phyloP scores from a whole-genome alignment of 2,113 vertebrate species.

The Lasiurus cinereus region DNA sequence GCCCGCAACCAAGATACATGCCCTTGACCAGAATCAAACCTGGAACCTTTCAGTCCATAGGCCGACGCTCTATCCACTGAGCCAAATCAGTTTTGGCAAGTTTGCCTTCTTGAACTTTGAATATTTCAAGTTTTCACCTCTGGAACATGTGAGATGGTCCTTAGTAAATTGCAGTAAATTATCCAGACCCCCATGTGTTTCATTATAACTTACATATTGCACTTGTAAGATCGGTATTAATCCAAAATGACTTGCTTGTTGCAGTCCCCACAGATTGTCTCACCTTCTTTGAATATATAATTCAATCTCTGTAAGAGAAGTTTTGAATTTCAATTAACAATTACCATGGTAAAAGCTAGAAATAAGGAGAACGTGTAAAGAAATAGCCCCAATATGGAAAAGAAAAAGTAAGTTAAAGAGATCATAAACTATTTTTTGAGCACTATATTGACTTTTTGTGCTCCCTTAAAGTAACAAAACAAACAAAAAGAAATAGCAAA shows the following conservation, averaged over 20 bases:
- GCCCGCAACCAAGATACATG: too few species aligned
- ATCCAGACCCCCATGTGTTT: neutral
- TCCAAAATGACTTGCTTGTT: constrained; percentile 12
- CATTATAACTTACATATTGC: constrained; percentile 23
- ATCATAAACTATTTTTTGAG: neutral
- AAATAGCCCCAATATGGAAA: neutral
- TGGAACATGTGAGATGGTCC: neutral
- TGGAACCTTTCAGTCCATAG: too few species aligned
- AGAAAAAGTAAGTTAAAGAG: neutral
- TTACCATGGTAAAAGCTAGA: neutral
- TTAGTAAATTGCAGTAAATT: constrained; percentile 23
- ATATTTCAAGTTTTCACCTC: constrained; percentile 16
- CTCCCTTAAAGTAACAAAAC: neutral
- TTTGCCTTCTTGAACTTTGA: constrained; percentile 13
- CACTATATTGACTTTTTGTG: neutral
- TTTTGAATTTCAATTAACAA: constrained; percentile 11
- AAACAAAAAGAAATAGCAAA: neutral
- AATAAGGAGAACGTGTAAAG: neutral
- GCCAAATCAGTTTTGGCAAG: too few species aligned
- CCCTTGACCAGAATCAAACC: too few species aligned
- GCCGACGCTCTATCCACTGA: too few species aligned
- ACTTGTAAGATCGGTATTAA: neutral
- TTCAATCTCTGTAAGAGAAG: neutral
- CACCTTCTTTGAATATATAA: neutral
- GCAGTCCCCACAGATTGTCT: neutral